These are phyloP conservation scores for Conistra vaccinii DNA, from an alignment of 2,888 invertebrate genomes.

Conservation along the genomic window DNA sequence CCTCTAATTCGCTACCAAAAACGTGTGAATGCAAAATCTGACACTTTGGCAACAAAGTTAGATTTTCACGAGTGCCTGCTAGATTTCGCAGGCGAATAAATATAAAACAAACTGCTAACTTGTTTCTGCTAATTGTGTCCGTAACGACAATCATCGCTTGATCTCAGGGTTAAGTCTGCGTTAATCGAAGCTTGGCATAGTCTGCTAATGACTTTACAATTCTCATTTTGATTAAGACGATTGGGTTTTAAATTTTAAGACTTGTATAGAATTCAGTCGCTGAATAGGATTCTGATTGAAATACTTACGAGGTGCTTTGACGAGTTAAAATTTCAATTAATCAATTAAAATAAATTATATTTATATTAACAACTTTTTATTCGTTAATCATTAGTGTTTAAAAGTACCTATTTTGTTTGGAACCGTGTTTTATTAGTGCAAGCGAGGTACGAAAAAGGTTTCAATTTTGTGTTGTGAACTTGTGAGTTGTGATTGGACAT, in stretches of 20 bases:
- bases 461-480: background rate
- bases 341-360: background rate
- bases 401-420: no score
- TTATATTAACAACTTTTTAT: no score
- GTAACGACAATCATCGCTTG: constrained; percentile 36
- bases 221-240: constrained; percentile 69
- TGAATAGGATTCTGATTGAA: background rate
- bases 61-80: constrained; percentile 52
- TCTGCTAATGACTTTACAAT: constrained; percentile 68
- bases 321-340: background rate
- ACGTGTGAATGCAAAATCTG: constrained; percentile 53
- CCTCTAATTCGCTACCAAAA: constrained; percentile 44
- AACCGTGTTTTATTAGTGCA: background rate
- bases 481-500: background rate
- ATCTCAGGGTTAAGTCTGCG: constrained; percentile 49
- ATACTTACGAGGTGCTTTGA: background rate
- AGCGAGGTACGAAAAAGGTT: background rate
- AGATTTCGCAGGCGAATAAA: constrained; percentile 52
- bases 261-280: constrained; percentile 2
- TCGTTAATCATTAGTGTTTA: no score
- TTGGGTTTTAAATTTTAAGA: constrained; percentile 41
- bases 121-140: constrained; percentile 48
- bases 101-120: constrained; percentile 35
- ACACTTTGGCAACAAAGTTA: constrained; percentile 45
- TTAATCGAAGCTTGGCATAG: constrained; percentile 34